Base-by-base conservation (phyloP, 2,888 invertebrate genomes). In the Clunio marinus region DNA sequence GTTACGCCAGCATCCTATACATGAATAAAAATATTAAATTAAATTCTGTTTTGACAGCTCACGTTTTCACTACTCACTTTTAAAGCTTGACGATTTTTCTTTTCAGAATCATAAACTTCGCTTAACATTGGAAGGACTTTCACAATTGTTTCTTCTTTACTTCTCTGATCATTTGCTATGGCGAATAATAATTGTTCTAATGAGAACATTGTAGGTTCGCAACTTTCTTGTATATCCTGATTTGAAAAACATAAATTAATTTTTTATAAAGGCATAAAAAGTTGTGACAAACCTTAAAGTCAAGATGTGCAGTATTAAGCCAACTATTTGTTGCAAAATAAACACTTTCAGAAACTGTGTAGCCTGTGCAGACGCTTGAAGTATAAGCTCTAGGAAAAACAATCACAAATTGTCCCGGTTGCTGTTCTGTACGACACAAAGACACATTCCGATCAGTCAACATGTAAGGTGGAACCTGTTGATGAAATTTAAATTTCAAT, bases 351-450 rank as follows among this genome's bases (percentile, higher is more conserved):
- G 94, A 91, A 0, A 94, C 87, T 0, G 89, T 87, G 75, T 91
- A 94, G 0, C 96, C 96, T 0, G 93, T 91, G 71, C 90, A 89
- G 70, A 96, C 84, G 46, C 91, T 92, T 0, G 92, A 90, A 0
- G 94, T 93, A 75, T 91, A 95, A 0, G 93, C 90, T 74, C 88
- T 86, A 0, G 96, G 94, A 76, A 94, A 93, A 1, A 96, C 91
- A 0, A 96, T 83, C 25, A 96, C 86, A 76, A 89, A 96, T 76
- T 96, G 91, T 0, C 94, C 92, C 0, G 92, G 90, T 69, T 88
- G 84, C 77, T 96, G 96, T 2, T 89, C 88, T 1, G 88, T 85
- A 10, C 90, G 84, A 67, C 88, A 88, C 25, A 96, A 77, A 0
- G 89, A 86, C 1, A 96, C 91, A 1, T 88, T 88, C 63, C 88